phyloP scores from a whole-genome alignment of 1,140 invertebrate genomes.

The Drosophila varians region DNA sequence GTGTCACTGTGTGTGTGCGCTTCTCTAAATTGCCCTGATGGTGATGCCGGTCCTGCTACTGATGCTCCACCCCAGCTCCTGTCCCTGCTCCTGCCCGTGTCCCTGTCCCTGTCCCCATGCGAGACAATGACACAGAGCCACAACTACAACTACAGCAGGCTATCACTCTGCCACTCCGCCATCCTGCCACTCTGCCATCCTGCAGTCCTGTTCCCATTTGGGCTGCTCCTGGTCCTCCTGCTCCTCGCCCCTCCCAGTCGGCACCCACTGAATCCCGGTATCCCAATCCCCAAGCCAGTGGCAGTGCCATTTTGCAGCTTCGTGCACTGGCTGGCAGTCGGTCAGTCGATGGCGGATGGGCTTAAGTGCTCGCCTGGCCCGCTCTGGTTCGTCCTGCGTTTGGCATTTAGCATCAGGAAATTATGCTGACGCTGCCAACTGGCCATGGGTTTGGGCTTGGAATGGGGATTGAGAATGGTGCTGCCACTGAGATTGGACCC shows the following conservation, averaged over 20 bases:
- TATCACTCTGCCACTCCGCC: constrained; percentile 30
- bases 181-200: constrained; percentile 3
- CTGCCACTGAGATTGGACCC: constrained; percentile 44
- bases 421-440: constrained; percentile 83
- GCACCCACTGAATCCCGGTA: not conserved
- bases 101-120: constrained; percentile 35
- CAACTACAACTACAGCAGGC: constrained; percentile 48
- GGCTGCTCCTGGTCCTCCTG: constrained; percentile 15
- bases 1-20: constrained; percentile 63
- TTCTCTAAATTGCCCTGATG: constrained; percentile 72
- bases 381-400: constrained; percentile 54
- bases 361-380: constrained; percentile 69
- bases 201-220: constrained; percentile 26
- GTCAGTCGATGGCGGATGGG: constrained; percentile 73
- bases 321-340: constrained; percentile 57
- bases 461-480: constrained; percentile 16
- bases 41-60: constrained; percentile 43
- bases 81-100: constrained; percentile 1
- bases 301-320: constrained; percentile 31
- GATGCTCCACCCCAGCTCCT: constrained; percentile 11
- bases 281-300: constrained; percentile 10
- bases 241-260: not conserved
- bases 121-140: constrained; percentile 76
- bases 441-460: constrained; percentile 34
- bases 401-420: constrained; percentile 83